Conservation (phyloP, 30 jellyfish, hydroid and myxozoan genomes). For the Rhopilema esculentum region DNA sequence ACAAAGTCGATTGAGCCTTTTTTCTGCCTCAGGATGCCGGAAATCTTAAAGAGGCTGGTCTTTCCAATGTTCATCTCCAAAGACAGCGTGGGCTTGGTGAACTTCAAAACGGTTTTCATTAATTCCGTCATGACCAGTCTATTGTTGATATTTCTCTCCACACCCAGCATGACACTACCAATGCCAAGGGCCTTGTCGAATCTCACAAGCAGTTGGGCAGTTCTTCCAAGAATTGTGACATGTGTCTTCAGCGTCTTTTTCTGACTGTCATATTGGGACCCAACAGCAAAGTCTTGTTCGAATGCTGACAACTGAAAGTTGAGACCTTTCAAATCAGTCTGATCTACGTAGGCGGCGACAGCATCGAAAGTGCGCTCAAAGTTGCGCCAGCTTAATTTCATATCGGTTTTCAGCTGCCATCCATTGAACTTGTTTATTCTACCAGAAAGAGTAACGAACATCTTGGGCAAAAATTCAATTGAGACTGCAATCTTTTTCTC, state of each 20-base stretch:
- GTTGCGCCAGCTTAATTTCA: constrained; percentile 76
- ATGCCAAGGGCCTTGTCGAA: constrained; percentile 19
- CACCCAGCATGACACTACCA: constrained; percentile 26
- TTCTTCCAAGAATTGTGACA: constrained; percentile 52
- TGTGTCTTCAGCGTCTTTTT: constrained; percentile 43
- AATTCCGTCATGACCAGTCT: constrained; percentile 36
- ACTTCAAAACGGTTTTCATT: constrained; percentile 8
- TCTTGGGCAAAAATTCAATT: constrained; percentile 94
- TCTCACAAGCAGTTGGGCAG: constrained; percentile 12
- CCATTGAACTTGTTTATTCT: constrained; percentile 76
- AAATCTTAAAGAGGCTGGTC: constrained; percentile 7
- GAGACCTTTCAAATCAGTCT: constrained; percentile 57
- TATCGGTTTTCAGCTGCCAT: constrained; percentile 75
- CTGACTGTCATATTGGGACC: constrained; percentile 62
- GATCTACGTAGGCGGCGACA: constrained; percentile 55
- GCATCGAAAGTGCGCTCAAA: constrained; percentile 64
- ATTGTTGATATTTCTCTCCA: constrained; percentile 49
- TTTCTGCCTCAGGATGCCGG: constrained; percentile 30
- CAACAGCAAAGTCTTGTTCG: constrained; percentile 52
- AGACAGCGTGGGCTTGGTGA: constrained; percentile 27
- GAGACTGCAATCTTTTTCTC: constrained; percentile 59
- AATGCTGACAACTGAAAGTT: constrained; percentile 57
- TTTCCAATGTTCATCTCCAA: constrained; percentile 28
- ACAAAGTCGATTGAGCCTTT: constrained; percentile 37
- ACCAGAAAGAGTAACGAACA: constrained; percentile 76